A percentile compares a stretch with the other conserved stretches of the same genome.
Evolutionary conservation across 1,140 invertebrate species (phyloP).

Genomic region (Gonatopus flavifemur): DNA sequence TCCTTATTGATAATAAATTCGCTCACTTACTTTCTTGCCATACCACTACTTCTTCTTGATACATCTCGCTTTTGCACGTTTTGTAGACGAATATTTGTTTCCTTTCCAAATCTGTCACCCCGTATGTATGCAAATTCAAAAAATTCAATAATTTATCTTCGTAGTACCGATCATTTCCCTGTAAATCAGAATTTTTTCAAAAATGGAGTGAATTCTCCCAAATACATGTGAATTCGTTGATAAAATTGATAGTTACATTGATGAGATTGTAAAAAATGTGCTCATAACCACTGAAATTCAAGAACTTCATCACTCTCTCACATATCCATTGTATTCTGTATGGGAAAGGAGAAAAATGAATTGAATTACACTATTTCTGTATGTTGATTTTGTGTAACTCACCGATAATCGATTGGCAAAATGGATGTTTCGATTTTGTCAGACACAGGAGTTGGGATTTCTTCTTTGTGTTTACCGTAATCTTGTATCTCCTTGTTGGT

Average conservation of each 20-base stretch:
- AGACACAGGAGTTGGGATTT: too few relatives aligned
- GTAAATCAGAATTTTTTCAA: slow-evolving; percentile 15
- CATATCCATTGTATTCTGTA: slow-evolving; percentile 48
- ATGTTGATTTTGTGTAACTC: too few relatives aligned
- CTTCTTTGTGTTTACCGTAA: too few relatives aligned
- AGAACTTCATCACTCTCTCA: slow-evolving; percentile 43
- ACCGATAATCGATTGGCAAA: too few relatives aligned
- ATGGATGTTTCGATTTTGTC: too few relatives aligned
- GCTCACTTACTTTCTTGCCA: slow-evolving; percentile 61
- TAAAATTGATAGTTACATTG: slow-evolving; percentile 39
- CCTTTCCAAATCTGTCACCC: slow-evolving; percentile 49
- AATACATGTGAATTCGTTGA: not conserved
- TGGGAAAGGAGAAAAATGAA: slow-evolving; percentile 8
- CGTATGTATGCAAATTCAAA: slow-evolving; percentile 45
- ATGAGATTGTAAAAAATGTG: slow-evolving; percentile 46
- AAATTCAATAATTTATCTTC: slow-evolving; percentile 50
- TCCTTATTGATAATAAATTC: too few relatives aligned
- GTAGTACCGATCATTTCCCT: slow-evolving; percentile 45
- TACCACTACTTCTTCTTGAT: slow-evolving; percentile 61
- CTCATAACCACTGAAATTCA: slow-evolving; percentile 33
- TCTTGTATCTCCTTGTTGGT: too few relatives aligned
- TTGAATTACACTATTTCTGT: too few relatives aligned
- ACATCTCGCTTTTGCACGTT: slow-evolving; percentile 57
- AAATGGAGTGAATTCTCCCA: not conserved
- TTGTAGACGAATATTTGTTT: slow-evolving; percentile 61